Evolutionary conservation across 2,888 invertebrate species (phyloP).

Genomic region (Drosophila helvetica): DNA sequence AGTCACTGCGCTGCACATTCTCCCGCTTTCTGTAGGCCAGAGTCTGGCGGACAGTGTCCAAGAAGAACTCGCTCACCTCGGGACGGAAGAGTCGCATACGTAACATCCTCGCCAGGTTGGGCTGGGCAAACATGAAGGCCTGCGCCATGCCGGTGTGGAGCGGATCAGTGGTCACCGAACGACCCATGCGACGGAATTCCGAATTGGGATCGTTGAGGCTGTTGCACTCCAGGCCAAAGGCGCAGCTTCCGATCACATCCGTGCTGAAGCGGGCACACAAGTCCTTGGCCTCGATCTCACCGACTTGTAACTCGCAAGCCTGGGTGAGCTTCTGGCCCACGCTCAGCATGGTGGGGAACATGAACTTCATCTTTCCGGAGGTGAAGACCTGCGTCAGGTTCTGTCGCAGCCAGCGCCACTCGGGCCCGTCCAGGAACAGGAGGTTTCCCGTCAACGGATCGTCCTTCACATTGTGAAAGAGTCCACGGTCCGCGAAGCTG

Average conservation of each 20-base stretch:
- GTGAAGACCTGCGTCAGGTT: conserved; percentile 85
- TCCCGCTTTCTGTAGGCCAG: conserved; percentile 80
- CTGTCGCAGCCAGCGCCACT: conserved; percentile 84
- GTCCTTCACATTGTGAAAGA: conserved; percentile 73
- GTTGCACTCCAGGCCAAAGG: conserved; percentile 85
- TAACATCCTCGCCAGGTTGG: conserved; percentile 52
- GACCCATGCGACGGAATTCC: conserved; percentile 77
- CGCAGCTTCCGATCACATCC: conserved; percentile 85
- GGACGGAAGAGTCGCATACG: conserved; percentile 53
- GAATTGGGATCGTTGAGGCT: conserved; percentile 82
- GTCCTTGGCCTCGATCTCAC: conserved; percentile 83
- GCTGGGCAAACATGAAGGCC: conserved; percentile 57
- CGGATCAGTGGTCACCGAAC: conserved; percentile 44
- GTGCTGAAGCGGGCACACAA: conserved; percentile 84
- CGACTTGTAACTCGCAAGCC: conserved; percentile 30
- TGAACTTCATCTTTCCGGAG: conserved; percentile 84
- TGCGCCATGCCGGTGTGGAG: conserved; percentile 41
- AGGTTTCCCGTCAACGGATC: conserved; percentile 82
- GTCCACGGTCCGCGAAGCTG: conserved; percentile 80
- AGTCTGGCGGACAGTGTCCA: conserved; percentile 83
- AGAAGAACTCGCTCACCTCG: conserved; percentile 69
- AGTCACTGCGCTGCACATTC: conserved; percentile 83
- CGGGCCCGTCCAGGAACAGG: conserved; percentile 80
- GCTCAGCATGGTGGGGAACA: conserved; percentile 81
- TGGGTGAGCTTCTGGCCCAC: conserved; percentile 44